Percentiles rank a stretch among this genome's conserved stretches.
Conservation (phyloP, 1,140 invertebrate genomes). For the Teleogryllus occipitalis region DNA sequence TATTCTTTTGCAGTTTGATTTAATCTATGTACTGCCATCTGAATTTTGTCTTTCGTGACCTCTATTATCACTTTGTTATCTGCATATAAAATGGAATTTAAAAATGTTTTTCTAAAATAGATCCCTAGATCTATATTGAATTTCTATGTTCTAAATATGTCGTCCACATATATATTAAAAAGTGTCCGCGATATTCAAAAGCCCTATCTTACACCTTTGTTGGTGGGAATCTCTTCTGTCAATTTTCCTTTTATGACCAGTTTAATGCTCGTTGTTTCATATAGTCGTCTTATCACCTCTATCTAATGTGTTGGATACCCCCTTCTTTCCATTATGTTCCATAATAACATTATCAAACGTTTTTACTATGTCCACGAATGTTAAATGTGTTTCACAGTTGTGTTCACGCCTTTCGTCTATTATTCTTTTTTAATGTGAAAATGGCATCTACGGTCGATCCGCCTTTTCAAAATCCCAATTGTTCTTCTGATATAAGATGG, state of each 20-base stretch:
- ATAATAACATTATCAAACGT: not conserved
- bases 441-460: not conserved
- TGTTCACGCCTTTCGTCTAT: not conserved
- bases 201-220: constrained; percentile 2
- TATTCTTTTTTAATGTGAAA: not conserved
- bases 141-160: too few relatives aligned
- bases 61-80: too few relatives aligned
- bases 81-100: too few relatives aligned
- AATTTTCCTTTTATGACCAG: not conserved
- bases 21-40: too few relatives aligned
- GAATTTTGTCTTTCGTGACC: too few relatives aligned
- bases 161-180: not conserved
- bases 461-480: not conserved
- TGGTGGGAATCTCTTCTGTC: not conserved
- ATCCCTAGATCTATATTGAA: too few relatives aligned
- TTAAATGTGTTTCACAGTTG: not conserved
- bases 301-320: not conserved
- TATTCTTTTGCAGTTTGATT: too few relatives aligned
- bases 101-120: too few relatives aligned
- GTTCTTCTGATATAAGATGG: not conserved
- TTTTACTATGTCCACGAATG: not conserved
- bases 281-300: not conserved
- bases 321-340: not conserved
- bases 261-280: not conserved
- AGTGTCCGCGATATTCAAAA: not conserved